Percentiles rank a stretch among this genome's conserved stretches.
Conservation (phyloP, 2,888 invertebrate species). For the Hololepta plana region DNA sequence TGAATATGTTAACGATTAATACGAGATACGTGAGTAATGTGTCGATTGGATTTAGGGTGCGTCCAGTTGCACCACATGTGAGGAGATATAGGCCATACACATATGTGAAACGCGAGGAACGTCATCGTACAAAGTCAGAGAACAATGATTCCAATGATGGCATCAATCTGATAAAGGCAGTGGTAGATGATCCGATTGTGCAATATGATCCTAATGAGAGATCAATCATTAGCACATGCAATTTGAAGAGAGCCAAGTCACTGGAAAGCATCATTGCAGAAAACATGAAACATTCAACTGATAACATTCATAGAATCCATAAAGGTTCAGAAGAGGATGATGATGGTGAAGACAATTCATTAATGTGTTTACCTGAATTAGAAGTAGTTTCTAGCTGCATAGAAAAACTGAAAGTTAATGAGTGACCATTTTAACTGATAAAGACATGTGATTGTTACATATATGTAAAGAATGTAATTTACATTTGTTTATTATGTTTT, state of each 20-base stretch:
- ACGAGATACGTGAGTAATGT: slow-evolving; percentile 43
- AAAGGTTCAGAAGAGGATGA: no score
- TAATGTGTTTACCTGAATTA: slow-evolving; percentile 28
- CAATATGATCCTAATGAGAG: slow-evolving; percentile 16
- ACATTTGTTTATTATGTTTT: no score
- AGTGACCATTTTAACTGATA: no score
- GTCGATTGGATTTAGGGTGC: slow-evolving; percentile 40
- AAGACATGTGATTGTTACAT: no score
- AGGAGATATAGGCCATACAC: slow-evolving; percentile 38
- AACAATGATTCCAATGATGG: slow-evolving; percentile 32
- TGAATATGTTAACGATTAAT: slow-evolving; percentile 32
- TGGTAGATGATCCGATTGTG: slow-evolving; percentile 18
- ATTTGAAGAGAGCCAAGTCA: slow-evolving; percentile 40
- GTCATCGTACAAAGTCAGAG: slow-evolving; percentile 42
- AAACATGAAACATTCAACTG: no score
- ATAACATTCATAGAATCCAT: no score
- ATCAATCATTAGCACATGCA: slow-evolving; percentile 6
- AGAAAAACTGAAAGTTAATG: slow-evolving; percentile 41
- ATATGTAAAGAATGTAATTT: no score
- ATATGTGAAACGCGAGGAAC: slow-evolving; percentile 31
- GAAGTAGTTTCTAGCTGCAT: slow-evolving; percentile 43
- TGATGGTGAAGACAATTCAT: slow-evolving; percentile 6
- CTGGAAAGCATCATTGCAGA: slow-evolving; percentile 37
- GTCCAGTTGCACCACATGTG: slow-evolving; percentile 29
- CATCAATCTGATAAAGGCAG: slow-evolving; percentile 15